Base-by-base conservation (phyloP, 2,113 vertebrate genomes). In the Dissostichus mawsoni region DNA sequence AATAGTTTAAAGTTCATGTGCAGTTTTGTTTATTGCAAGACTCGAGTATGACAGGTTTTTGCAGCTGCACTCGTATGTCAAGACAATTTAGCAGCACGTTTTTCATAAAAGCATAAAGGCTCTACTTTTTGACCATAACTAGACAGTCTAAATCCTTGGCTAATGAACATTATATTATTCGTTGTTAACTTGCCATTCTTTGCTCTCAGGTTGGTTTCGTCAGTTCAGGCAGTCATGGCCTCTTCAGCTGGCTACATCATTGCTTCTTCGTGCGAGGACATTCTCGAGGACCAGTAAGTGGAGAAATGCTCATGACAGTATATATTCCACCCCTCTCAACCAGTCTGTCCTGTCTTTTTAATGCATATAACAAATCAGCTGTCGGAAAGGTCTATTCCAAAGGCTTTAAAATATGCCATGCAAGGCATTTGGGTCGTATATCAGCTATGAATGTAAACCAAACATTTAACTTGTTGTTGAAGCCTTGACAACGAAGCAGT, bases 211-310 rank as follows among this genome's bases (percentile, higher is more conserved):
- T 91, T 97, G 83, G 97, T 97, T 76, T 97, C 97, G 7, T 97
- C 96, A 3, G 89, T 97, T 75, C 96, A 97, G 88, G 97, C 96
- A 14, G 94, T 97, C 81, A 96, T 97, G 96, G 97, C 97, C 58
- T 97, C 97, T 50, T 96, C 96, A 2, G 96, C 96, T 18, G 97
- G 96, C 69, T 97, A 96, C 90, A 96, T 97, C 52, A 95, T 97
- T 76, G 95, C 96, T 87, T 94, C 95, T 16, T 97, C 96, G 90
- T 97, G 96, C 90, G 89, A 96, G 82, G 96, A 97, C 92, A 94
- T 97, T 93, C 95, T 97, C 12, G 94, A 97, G 82, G 96, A 97
- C 92, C 95, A 96, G 97, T 97, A 92, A 96, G 97, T 95, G 33
- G n/a, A 29, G 29, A 29, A 29, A 29, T 62, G 4, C 12, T 17